phyloP scores from a whole-genome alignment of 2,797 vertebrate species.

The Brachyrhaphis roseni region DNA sequence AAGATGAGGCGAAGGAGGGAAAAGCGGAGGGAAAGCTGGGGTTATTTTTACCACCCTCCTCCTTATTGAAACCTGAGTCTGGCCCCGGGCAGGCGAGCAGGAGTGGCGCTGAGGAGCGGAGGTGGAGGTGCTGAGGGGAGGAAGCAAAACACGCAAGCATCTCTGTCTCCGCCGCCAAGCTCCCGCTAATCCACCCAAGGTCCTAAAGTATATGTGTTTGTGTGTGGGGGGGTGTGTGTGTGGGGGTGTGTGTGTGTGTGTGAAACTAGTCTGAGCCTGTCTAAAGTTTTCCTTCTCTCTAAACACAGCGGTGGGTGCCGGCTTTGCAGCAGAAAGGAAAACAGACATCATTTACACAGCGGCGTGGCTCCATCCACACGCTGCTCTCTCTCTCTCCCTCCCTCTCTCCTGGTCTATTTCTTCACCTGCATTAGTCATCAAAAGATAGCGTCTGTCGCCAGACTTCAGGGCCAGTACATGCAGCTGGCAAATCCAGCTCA shows the following conservation, averaged over 20 bases:
- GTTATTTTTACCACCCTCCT: constrained; percentile 81
- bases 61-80: constrained; percentile 83
- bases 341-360: constrained; percentile 71
- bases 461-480: constrained; percentile 37
- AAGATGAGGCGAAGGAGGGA: constrained; percentile 57
- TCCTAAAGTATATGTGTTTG: constrained; percentile 70
- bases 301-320: constrained; percentile 63
- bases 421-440: constrained; percentile 85
- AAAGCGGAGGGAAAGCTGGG: constrained; percentile 65
- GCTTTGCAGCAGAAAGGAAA: constrained; percentile 69
- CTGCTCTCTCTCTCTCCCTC: constrained; percentile 66
- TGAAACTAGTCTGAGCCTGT: constrained; percentile 68
- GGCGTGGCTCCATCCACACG: constrained; percentile 73
- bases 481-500: constrained; percentile 27
- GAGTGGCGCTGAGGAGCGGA: constrained; percentile 68
- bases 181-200: constrained; percentile 78
- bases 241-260: constrained; percentile 35
- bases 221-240: too few relatives aligned
- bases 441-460: constrained; percentile 60
- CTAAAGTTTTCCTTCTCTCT: constrained; percentile 69
- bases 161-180: constrained; percentile 74
- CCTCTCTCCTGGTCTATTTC: constrained; percentile 73
- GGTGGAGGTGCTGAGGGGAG: constrained; percentile 53
- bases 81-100: constrained; percentile 83
- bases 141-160: constrained; percentile 66